Evolutionary conservation across 2,888 invertebrate species (phyloP), one percentile per base, ranked within the genome.

Genomic region (Lochmaea capreae): DNA sequence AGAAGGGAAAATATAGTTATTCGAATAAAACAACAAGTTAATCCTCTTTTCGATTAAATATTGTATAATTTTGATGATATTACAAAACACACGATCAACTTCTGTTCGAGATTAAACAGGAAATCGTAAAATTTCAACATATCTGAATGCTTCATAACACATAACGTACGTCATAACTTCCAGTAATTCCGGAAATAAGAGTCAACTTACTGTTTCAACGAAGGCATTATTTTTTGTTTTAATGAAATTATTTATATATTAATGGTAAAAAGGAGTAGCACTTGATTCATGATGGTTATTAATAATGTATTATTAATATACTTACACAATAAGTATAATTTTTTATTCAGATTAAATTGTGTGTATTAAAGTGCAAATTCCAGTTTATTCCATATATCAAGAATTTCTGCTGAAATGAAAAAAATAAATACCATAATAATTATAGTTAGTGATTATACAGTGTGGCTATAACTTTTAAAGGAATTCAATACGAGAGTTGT

Each of bases 91-190:
- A 16, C 52, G n/a, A n/a, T 16, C 5, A 52, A 52, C 52, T 52
- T 52, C 52, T 54, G 54, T 54, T 54, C 33, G 11, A 61, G 33
- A 61, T 61, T 61, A 61, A 61, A 61, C 61, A 61, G 61, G 61
- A 61, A 61, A 61, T 61, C 61, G 61, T 61, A 61, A 61, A 61
- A 59, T 59, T 59, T 59, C n/a, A 59, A 61, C 12, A 61, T 26
- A 39, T 61, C 39, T 39, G 39, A 61, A 61, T 61, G 61, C 33
- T 39, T 61, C 33, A 61, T 54, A 54, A 54, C 54, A 54, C 16
- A 54, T 16, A 18, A 54, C 18, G 10, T 54, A 16, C 46, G 46
- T 46, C 12, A 18, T 18, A 54, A 54, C 16, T 54, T 54, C 52
- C 16, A 54, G 52, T 54, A 54, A 54, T 54, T 54, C 54, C 54